These are phyloP conservation scores for Oegoconia quadripuncta DNA, from an alignment of 2,888 invertebrate species.

Conservation along the genomic window DNA sequence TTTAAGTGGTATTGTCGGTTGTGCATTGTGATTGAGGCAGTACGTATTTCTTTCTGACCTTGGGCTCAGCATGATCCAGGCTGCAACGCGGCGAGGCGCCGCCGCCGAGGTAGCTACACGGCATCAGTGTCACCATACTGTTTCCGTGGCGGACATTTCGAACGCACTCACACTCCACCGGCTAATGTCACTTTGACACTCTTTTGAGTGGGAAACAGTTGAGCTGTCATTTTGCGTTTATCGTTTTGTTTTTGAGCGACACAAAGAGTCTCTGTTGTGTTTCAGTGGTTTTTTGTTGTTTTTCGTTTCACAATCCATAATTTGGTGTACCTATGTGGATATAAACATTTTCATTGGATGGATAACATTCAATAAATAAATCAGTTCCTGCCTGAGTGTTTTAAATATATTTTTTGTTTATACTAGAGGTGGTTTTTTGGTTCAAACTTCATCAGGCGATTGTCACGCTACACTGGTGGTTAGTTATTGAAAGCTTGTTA, in stretches of 20 bases:
- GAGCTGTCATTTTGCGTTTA: constrained; percentile 57
- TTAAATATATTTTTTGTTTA: too few relatives aligned
- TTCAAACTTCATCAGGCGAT: constrained; percentile 41
- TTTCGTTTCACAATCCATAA: constrained; percentile 44
- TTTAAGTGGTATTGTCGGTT: neutral
- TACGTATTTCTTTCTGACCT: constrained; percentile 51
- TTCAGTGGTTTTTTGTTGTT: constrained; percentile 27
- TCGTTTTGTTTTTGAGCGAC: constrained; percentile 44
- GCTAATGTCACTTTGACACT: constrained; percentile 65
- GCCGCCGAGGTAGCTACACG: constrained; percentile 82
- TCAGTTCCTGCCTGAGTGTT: too few relatives aligned
- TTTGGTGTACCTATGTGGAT: constrained; percentile 24
- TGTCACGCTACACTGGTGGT: constrained; percentile 64
- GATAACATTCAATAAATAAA: too few relatives aligned
- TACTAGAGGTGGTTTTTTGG: neutral
- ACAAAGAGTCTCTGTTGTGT: constrained; percentile 33
- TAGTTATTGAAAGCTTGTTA: constrained; percentile 69
- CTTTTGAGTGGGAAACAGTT: constrained; percentile 56
- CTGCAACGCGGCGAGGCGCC: constrained; percentile 76
- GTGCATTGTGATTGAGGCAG: constrained; percentile 31
- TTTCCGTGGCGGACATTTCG: constrained; percentile 38
- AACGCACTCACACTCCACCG: constrained; percentile 50
- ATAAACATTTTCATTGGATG: too few relatives aligned
- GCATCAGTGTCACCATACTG: constrained; percentile 83
- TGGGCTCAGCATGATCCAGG: constrained; percentile 71